phyloP scores from a whole-genome alignment of 2,797 vertebrate genomes.

The Chrysocyon brachyurus region DNA sequence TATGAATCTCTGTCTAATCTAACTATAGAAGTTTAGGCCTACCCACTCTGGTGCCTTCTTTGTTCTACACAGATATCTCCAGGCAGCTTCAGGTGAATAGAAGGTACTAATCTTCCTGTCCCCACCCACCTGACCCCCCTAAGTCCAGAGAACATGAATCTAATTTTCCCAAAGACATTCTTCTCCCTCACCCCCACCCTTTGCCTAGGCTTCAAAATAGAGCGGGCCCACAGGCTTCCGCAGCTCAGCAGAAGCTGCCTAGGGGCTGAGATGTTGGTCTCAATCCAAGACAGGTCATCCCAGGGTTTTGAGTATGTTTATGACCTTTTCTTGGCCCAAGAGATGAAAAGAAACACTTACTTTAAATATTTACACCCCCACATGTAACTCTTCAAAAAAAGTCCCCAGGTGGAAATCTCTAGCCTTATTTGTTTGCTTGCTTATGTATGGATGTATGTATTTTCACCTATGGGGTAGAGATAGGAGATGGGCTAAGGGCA shows the following conservation, averaged over 20 bases:
- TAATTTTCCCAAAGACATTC: not conserved
- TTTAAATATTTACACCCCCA: not conserved
- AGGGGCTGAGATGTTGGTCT: not conserved
- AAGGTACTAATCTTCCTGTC: not conserved
- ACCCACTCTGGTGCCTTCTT: not conserved
- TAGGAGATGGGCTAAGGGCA: not conserved
- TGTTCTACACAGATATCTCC: not conserved
- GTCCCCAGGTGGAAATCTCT: not conserved
- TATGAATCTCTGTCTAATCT: not conserved
- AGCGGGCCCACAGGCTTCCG: not conserved
- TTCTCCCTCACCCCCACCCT: not conserved
- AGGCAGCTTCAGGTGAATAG: not conserved
- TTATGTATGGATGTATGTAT: not conserved
- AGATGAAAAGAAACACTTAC: not conserved
- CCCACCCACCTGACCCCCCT: not conserved
- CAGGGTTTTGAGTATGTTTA: not conserved
- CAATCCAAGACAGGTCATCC: not conserved
- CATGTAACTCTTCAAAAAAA: not conserved
- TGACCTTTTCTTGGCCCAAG: not conserved
- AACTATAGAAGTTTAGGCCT: not conserved
- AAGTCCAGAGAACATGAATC: not conserved
- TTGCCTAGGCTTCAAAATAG: not conserved
- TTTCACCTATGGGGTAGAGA: not conserved
- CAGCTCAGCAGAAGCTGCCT: not conserved
- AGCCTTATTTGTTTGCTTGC: not conserved